Percentiles rank a stretch among this genome's conserved stretches.
These are phyloP conservation scores for Cheiracanthium punctorium DNA, from an alignment of 2,888 invertebrate genomes.

Conservation along the genomic window DNA sequence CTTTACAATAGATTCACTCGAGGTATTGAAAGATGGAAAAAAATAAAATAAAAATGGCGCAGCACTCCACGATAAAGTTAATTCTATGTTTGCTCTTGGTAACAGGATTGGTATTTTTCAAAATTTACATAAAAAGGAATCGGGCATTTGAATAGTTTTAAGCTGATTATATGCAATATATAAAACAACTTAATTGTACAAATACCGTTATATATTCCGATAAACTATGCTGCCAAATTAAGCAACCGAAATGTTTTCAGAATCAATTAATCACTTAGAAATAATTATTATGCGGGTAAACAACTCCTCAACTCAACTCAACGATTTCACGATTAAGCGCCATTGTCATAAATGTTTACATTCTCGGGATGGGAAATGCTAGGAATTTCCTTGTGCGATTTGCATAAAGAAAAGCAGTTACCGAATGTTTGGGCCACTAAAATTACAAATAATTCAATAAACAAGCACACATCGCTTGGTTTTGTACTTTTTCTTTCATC, in stretches of 20 bases:
- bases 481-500: too few species aligned
- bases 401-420: not conserved
- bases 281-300: constrained; percentile 48
- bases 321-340: constrained; percentile 5
- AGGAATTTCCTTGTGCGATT: not conserved
- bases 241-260: constrained; percentile 28
- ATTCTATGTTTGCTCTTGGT: not conserved
- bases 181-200: too few species aligned
- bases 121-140: too few species aligned
- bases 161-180: too few species aligned
- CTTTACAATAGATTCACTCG: not conserved
- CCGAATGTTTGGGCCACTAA: not conserved
- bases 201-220: too few species aligned
- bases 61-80: not conserved
- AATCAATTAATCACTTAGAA: constrained; percentile 58
- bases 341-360: constrained; percentile 29
- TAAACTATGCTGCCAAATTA: too few species aligned
- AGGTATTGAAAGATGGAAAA: not conserved
- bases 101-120: not conserved
- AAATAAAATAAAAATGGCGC: not conserved
- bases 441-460: not conserved
- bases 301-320: constrained; percentile 18
- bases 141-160: too few species aligned
- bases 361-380: not conserved
- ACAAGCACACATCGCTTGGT: not conserved